Evolutionary conservation across 1,140 invertebrate species (phyloP), one percentile per base, ranked within the genome.

Genomic region (Pinna nobilis): DNA sequence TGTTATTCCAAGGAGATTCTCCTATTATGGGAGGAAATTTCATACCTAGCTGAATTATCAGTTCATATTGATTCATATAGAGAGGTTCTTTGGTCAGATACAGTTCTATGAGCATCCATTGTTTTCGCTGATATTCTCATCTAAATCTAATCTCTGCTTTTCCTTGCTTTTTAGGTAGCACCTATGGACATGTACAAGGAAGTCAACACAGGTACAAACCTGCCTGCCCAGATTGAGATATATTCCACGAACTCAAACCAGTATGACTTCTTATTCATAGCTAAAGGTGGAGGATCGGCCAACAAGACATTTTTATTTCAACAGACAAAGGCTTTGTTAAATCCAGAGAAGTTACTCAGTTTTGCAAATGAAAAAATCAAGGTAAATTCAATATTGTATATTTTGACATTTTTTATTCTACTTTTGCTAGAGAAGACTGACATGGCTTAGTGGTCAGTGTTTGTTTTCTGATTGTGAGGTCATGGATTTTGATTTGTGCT

Each of bases 281-380:
- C 89, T 33, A 90, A 90, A 81, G 89, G 89, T 39, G 89, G 89
- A 9, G 89, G 89, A 1, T 90, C 89, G 1, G 89, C 89, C 20
- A 90, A 90, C 74, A 90, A 90, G 76, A 86, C 87, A 11, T 90
- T 86, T 72, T 80, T 90, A 3, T 90, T 80, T 69, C 89, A 90
- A 73, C 88, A 90, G 72, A 90, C 89, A 7, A 89, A 89, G 75
- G 88, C 88, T 37, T 61, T 89, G 20, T 79, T 90, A 23, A 89
- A 89, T 74, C 88, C 87, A 25, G 88, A 89, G 51, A 89, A 87
- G 77, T 75, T 90, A 3, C 63, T 88, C n/a, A 76, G 70, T 18
- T 90, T 90, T 77, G 76, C 89, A 2, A 82, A 89, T 76, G 89
- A 89, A 70, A 90, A 90, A 80, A 85, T 89, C 39, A 88, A 89